These are phyloP conservation scores for Cheilosia impressa DNA, from an alignment of 2,888 invertebrate genomes.

Conservation along the genomic window DNA sequence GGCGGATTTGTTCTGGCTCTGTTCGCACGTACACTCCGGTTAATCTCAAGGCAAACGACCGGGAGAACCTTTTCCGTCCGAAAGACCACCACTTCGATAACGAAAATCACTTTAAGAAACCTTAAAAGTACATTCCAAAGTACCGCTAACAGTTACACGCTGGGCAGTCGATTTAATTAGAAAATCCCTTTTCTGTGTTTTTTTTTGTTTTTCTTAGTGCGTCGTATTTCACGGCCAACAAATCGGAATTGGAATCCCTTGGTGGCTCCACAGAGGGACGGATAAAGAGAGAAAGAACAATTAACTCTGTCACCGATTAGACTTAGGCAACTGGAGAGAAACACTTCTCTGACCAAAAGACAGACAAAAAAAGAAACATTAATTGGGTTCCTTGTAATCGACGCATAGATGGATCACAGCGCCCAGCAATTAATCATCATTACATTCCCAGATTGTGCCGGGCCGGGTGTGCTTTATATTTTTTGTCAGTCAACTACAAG, in stretches of 20 bases:
- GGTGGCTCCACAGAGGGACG: constrained; percentile 21
- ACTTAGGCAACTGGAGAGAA: constrained; percentile 18
- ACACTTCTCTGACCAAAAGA: constrained; percentile 36
- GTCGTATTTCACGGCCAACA: constrained; percentile 43
- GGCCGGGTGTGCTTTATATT: constrained; percentile 15
- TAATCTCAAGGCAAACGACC: constrained; percentile 15
- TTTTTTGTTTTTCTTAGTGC: constrained; percentile 7
- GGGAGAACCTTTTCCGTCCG: background rate
- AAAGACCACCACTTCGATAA: background rate
- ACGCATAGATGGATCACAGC: constrained; percentile 60
- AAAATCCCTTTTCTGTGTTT: constrained; percentile 45
- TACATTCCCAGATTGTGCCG: constrained; percentile 63
- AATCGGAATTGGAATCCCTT: constrained; percentile 34
- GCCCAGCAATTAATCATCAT: constrained; percentile 73
- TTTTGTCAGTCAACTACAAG: background rate
- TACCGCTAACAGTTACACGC: constrained; percentile 47
- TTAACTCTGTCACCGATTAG: constrained; percentile 71
- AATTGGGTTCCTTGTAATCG: constrained; percentile 72
- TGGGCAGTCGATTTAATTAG: constrained; percentile 59
- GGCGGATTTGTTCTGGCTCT: constrained; percentile 28
- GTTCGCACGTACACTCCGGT: constrained; percentile 1
- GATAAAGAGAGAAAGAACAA: constrained; percentile 52
- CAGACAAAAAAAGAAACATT: constrained; percentile 36
- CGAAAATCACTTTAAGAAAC: constrained; percentile 31
- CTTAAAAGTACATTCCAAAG: constrained; percentile 56